phyloP scores from a whole-genome alignment of 2,888 invertebrate species.

The Neoaliturus tenellus region DNA sequence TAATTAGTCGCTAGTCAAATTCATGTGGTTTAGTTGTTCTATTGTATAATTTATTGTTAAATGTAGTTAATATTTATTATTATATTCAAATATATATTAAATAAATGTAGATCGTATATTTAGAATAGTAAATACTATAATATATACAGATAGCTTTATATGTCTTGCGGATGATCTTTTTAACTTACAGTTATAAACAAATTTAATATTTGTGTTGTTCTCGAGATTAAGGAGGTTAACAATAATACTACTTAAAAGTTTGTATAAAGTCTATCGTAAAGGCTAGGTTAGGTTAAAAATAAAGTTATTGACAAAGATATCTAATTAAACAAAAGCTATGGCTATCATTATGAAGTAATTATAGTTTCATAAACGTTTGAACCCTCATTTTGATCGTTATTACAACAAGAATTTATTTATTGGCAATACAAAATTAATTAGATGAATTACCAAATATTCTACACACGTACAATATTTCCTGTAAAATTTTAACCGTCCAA shows the following conservation, averaged over 20 bases:
- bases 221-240: slow-evolving; percentile 4
- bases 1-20: background rate
- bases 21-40: slow-evolving; percentile 3
- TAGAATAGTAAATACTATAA: slow-evolving; percentile 44
- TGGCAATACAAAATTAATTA: too few species aligned
- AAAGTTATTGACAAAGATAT: background rate
- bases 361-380: too few species aligned
- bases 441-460: too few species aligned
- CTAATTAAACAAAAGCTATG: too few species aligned
- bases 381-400: too few species aligned
- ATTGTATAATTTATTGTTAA: slow-evolving; percentile 45
- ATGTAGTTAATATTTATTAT: slow-evolving; percentile 51
- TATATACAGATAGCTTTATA: slow-evolving; percentile 49
- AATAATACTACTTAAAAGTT: background rate
- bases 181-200: slow-evolving; percentile 13
- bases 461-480: too few species aligned
- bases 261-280: slow-evolving; percentile 2
- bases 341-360: too few species aligned
- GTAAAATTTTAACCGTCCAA: too few species aligned
- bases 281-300: slow-evolving; percentile 35
- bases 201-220: slow-evolving; percentile 12
- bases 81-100: slow-evolving; percentile 51
- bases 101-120: slow-evolving; percentile 36
- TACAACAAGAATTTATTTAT: too few species aligned
- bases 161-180: slow-evolving; percentile 46